phyloP scores from a whole-genome alignment of 2,113 vertebrate genomes.

The Picathartes gymnocephalus region DNA sequence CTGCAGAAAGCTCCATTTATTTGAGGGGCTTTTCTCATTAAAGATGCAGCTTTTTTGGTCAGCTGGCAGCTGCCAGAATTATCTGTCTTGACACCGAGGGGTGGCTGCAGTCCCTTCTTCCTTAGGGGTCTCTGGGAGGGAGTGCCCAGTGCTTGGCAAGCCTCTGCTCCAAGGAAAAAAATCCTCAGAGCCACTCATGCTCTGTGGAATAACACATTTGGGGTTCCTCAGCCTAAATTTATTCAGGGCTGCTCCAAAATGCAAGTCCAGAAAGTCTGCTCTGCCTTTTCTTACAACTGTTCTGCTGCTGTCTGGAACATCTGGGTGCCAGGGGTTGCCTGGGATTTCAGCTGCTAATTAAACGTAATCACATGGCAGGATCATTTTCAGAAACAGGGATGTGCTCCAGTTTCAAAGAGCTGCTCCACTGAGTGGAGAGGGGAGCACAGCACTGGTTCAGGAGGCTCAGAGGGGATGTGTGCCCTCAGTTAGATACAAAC shows the following conservation, averaged over 20 bases:
- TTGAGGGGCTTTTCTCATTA: not conserved
- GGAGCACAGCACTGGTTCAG: not conserved
- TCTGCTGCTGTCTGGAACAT: not conserved
- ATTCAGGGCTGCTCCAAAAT: not conserved
- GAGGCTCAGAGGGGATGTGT: not conserved
- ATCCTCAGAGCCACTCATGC: not conserved
- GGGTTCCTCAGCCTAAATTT: not conserved
- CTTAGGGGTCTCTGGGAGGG: not conserved
- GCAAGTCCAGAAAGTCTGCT: not conserved
- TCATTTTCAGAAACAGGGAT: not conserved
- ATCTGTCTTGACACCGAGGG: not conserved
- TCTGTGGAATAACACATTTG: not conserved
- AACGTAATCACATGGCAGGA: not conserved
- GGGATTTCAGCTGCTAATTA: slow-evolving; percentile 3
- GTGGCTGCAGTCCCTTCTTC: not conserved
- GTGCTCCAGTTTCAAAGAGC: not conserved
- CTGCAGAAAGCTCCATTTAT: not conserved
- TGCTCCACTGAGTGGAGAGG: not conserved
- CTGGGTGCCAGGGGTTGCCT: not conserved
- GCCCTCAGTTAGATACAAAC: not conserved
- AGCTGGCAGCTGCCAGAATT: not conserved
- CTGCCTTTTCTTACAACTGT: not conserved
- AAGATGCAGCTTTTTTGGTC: not conserved
- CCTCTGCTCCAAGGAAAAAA: not conserved
- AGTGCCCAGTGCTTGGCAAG: not conserved